Evolutionary conservation across 2,797 vertebrate species (phyloP).

Genomic region (Neosilurus hyrtlii): DNA sequence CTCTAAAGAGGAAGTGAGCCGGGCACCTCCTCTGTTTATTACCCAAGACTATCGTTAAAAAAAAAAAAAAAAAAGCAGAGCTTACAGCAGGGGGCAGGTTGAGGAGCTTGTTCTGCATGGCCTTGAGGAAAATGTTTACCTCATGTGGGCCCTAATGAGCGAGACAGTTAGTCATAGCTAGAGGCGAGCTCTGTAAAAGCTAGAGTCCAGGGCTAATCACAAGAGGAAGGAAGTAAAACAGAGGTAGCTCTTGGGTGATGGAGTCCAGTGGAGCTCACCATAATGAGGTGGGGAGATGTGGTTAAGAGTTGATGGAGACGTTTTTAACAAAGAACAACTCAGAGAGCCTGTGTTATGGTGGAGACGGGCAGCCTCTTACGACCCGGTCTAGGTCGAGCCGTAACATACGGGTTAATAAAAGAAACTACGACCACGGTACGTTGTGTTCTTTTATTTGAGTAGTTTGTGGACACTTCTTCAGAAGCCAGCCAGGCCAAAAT

Average conservation of each 20-base stretch:
- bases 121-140: constrained; percentile 47
- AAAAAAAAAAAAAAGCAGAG: constrained; percentile 12
- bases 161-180: constrained; percentile 27
- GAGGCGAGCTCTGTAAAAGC: constrained; percentile 43
- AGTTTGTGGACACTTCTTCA: too few species aligned
- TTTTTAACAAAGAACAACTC: not conserved
- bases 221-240: constrained; percentile 45
- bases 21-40: constrained; percentile 49
- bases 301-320: constrained; percentile 37
- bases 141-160: constrained; percentile 43
- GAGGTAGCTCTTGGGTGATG: not conserved
- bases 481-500: too few species aligned
- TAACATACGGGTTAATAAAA: too few species aligned
- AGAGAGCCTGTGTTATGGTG: not conserved
- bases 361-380: not conserved
- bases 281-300: constrained; percentile 56
- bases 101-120: constrained; percentile 29
- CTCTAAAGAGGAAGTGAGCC: constrained; percentile 59
- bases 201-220: constrained; percentile 43
- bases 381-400: too few species aligned
- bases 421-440: too few species aligned
- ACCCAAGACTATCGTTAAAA: constrained; percentile 41
- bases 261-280: not conserved
- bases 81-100: constrained; percentile 15
- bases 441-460: too few species aligned